These are phyloP conservation scores for Caradrina kadenii DNA, from an alignment of 2,888 invertebrate genomes.

Conservation along the genomic window DNA sequence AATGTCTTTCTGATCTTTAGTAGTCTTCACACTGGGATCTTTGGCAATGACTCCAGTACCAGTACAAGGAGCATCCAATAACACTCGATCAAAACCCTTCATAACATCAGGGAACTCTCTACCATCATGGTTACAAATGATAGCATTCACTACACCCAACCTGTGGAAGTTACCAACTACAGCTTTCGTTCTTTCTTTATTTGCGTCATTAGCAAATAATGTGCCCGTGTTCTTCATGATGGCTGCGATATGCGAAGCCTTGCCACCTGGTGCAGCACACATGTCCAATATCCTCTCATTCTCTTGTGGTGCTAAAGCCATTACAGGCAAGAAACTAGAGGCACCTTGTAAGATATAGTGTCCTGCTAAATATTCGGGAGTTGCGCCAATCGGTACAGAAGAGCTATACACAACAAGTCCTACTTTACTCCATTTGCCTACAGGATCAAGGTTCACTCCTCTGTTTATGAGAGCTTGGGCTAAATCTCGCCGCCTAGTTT, in stretches of 20 bases:
- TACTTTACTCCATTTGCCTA: slow-evolving; percentile 99
- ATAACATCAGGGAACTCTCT: slow-evolving; percentile 95
- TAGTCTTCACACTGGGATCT: slow-evolving; percentile 98
- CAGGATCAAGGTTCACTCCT: slow-evolving; percentile 99
- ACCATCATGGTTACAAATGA: slow-evolving; percentile 97
- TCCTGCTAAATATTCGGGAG: slow-evolving; percentile 99
- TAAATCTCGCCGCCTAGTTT: slow-evolving; percentile 97
- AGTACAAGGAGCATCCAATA: slow-evolving; percentile 99
- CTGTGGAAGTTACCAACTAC: slow-evolving; percentile 99
- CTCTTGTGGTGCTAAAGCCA: slow-evolving; percentile 99
- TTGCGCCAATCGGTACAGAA: slow-evolving; percentile 99
- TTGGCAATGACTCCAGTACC: slow-evolving; percentile 99
- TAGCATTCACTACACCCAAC: slow-evolving; percentile 97
- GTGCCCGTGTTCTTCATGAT: slow-evolving; percentile 99
- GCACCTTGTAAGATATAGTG: slow-evolving; percentile 99
- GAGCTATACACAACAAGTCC: slow-evolving; percentile 99
- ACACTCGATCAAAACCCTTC: slow-evolving; percentile 98
- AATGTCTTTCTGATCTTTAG: slow-evolving; percentile 97
- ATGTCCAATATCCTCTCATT: slow-evolving; percentile 98
- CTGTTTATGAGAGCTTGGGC: slow-evolving; percentile 98
- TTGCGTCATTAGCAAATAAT: slow-evolving; percentile 98
- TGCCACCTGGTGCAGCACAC: slow-evolving; percentile 99
- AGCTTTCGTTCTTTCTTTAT: slow-evolving; percentile 96
- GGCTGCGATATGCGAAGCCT: slow-evolving; percentile 99
- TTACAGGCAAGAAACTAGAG: slow-evolving; percentile 98